These are phyloP conservation scores for Pogonocherus hispidulus DNA, from an alignment of 2,888 invertebrate genomes.

Conservation along the genomic window DNA sequence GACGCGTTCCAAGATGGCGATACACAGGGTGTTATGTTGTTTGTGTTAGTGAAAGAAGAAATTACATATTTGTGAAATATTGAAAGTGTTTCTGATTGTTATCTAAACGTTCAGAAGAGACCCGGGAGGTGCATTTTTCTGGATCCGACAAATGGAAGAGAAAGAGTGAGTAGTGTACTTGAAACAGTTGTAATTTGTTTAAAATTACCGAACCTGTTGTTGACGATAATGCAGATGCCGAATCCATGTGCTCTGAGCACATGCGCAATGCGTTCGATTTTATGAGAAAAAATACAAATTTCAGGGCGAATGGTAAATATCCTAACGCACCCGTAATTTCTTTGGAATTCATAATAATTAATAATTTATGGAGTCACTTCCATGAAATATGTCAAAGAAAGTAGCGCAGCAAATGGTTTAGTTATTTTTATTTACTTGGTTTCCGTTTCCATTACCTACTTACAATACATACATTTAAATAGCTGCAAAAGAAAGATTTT, in stretches of 20 bases:
- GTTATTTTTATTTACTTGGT: too few species aligned
- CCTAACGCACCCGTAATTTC: constrained; percentile 32
- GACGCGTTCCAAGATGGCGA: constrained; percentile 56
- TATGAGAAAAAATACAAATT: constrained; percentile 34
- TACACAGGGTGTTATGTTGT: constrained; percentile 58
- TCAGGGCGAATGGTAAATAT: constrained; percentile 5
- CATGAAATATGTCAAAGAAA: background rate
- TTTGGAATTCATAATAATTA: constrained; percentile 4
- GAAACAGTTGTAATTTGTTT: constrained; percentile 38
- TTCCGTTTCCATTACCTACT: background rate
- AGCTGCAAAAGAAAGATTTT: background rate
- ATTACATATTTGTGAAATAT: constrained; percentile 38
- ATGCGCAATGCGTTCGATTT: constrained; percentile 46
- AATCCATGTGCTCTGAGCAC: constrained; percentile 47
- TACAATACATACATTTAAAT: too few species aligned
- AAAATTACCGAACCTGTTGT: constrained; percentile 44
- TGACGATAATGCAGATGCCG: constrained; percentile 44
- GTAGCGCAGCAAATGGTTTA: background rate
- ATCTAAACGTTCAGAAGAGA: constrained; percentile 13
- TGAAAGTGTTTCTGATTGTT: constrained; percentile 16
- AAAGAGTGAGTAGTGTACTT: constrained; percentile 43
- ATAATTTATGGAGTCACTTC: background rate
- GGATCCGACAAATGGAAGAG: constrained; percentile 39
- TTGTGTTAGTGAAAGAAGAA: constrained; percentile 46
- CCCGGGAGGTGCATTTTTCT: constrained; percentile 12